Evolutionary conservation across 2,113 vertebrate genomes (phyloP).

Genomic region (Cettia cetti): DNA sequence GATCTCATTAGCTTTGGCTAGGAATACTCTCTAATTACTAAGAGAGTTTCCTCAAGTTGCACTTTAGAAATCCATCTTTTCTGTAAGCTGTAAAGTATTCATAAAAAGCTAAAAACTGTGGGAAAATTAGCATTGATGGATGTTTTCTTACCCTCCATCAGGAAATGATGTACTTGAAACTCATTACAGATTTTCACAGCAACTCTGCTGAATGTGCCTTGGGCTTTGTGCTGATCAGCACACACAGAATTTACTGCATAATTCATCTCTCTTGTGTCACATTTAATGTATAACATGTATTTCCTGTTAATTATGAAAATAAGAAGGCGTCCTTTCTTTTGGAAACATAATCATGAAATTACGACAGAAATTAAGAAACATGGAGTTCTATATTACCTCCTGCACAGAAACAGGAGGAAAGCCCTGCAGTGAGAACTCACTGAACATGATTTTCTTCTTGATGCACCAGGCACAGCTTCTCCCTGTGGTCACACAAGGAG

Average conservation of each 20-base stretch:
- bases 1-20: constrained; percentile 36
- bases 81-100: constrained; percentile 71
- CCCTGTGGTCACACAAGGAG: neutral
- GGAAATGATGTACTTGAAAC: constrained; percentile 79
- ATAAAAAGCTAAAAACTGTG: constrained; percentile 67
- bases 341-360: constrained; percentile 63
- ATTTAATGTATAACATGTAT: constrained; percentile 75
- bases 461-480: neutral
- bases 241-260: constrained; percentile 70
- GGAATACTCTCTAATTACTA: constrained; percentile 34
- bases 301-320: constrained; percentile 78
- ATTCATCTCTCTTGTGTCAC: constrained; percentile 79
- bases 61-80: constrained; percentile 62
- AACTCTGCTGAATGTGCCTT: constrained; percentile 64
- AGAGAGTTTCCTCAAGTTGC: constrained; percentile 55
- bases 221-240: constrained; percentile 72
- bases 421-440: neutral
- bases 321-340: constrained; percentile 65
- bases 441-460: neutral
- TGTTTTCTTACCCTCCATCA: constrained; percentile 76
- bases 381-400: neutral
- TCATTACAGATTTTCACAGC: constrained; percentile 73
- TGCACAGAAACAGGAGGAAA: neutral
- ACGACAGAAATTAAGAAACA: constrained; percentile 46
- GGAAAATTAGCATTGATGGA: constrained; percentile 82